Conservation (phyloP, 2,888 invertebrate genomes). For the Melanargia galathea region DNA sequence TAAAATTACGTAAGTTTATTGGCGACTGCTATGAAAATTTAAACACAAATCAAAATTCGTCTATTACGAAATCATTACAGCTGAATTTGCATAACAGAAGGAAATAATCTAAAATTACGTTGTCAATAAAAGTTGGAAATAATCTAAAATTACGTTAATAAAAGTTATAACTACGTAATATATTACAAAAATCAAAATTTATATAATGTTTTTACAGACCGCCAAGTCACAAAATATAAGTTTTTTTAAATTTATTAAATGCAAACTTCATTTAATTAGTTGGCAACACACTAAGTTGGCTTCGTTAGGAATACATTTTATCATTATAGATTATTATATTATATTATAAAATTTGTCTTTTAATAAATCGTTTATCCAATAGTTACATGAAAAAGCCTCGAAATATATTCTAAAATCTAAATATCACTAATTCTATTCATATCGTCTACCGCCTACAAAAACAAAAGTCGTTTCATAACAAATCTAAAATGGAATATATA, state of each 20-base stretch:
- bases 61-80: background rate
- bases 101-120: background rate
- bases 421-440: slow-evolving; percentile 56
- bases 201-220: slow-evolving; percentile 9
- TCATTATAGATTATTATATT: slow-evolving; percentile 20
- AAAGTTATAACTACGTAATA: no score
- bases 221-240: slow-evolving; percentile 4
- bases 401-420: slow-evolving; percentile 58
- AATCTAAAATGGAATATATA: background rate
- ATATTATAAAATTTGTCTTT: slow-evolving; percentile 56
- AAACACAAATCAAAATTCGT: background rate
- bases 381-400: slow-evolving; percentile 65
- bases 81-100: slow-evolving; percentile 4
- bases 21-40: slow-evolving; percentile 8
- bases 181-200: slow-evolving; percentile 10
- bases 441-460: slow-evolving; percentile 32
- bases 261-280: slow-evolving; percentile 42
- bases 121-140: background rate
- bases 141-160: background rate
- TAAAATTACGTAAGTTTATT: slow-evolving; percentile 18
- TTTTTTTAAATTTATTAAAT: slow-evolving; percentile 41
- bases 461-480: background rate
- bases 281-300: slow-evolving; percentile 64
- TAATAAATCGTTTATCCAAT: slow-evolving; percentile 51
- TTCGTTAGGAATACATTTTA: slow-evolving; percentile 50